A percentile compares a stretch with the other conserved stretches of the same genome.
phyloP scores from a whole-genome alignment of 2,888 invertebrate species.

The Gortyna flavago region DNA sequence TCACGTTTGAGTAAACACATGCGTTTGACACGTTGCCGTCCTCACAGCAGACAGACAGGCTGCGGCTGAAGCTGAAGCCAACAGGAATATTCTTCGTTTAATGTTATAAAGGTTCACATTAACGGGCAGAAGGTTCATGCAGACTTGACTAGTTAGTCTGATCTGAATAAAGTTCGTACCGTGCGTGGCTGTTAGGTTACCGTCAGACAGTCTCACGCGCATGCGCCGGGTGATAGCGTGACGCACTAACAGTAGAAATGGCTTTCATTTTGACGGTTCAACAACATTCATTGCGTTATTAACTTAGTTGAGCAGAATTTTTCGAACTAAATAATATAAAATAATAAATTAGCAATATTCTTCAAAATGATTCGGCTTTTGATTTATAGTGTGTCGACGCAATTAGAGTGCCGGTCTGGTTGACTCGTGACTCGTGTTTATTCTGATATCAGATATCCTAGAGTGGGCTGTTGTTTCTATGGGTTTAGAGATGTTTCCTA shows the following conservation, averaged over 20 bases:
- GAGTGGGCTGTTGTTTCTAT: background rate
- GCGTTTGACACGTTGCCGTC: conserved; percentile 54
- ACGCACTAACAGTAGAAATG: too few species aligned
- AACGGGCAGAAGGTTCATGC: conserved; percentile 24
- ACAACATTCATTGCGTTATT: too few species aligned
- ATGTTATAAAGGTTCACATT: background rate
- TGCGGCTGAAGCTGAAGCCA: conserved; percentile 32
- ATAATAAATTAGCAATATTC: too few species aligned
- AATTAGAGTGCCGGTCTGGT: background rate
- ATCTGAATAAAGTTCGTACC: background rate
- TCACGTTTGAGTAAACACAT: conserved; percentile 57
- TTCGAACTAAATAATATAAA: too few species aligned
- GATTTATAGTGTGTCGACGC: too few species aligned
- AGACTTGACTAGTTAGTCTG: background rate
- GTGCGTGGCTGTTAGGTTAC: background rate
- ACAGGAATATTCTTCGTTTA: conserved; percentile 32
- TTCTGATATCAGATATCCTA: background rate
- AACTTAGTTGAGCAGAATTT: too few species aligned
- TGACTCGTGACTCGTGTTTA: too few species aligned
- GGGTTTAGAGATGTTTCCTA: background rate
- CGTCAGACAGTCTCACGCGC: background rate
- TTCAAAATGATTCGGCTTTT: too few species aligned
- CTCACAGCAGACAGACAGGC: conserved; percentile 28
- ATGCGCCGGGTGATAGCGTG: background rate
- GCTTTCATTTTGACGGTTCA: too few species aligned